A percentile compares a stretch with the other conserved stretches of the same genome.
Conservation (phyloP, 2,797 vertebrate species). For the Ispidina lecontei region DNA sequence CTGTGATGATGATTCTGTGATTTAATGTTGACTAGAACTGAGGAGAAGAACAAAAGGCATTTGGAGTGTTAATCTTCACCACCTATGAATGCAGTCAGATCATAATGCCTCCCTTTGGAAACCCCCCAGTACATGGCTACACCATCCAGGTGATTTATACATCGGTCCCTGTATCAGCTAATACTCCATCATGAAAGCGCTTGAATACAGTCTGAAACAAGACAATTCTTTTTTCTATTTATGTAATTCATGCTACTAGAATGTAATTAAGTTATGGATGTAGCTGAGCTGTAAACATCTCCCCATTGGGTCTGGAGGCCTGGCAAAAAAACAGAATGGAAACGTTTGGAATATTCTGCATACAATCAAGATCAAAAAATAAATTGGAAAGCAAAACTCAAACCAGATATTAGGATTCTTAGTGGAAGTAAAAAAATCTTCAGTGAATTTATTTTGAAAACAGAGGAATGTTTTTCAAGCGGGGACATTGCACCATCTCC, state of each 20-base stretch:
- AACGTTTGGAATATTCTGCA: neutral
- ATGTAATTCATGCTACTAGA: neutral
- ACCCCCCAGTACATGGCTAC: neutral
- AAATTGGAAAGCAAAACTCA: neutral
- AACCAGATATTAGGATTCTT: neutral
- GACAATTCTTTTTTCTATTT: neutral
- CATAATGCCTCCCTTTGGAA: neutral
- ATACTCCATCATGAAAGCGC: neutral
- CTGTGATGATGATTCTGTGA: neutral
- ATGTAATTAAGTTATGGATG: neutral
- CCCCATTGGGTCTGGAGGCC: neutral
- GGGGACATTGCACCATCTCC: neutral
- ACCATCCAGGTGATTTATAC: neutral
- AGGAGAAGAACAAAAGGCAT: neutral
- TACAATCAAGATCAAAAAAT: neutral
- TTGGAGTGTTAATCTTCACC: neutral
- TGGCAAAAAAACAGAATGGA: neutral
- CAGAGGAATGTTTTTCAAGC: neutral
- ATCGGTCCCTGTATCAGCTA: neutral
- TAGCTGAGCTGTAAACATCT: neutral
- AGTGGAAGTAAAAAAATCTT: neutral
- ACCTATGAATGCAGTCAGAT: neutral
- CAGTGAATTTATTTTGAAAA: neutral
- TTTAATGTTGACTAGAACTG: neutral
- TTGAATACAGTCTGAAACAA: neutral